A percentile compares a stretch with the other conserved stretches of the same genome.
These are phyloP conservation scores for Eidolon helvum DNA, from an alignment of 2,113 vertebrate species.

Conservation along the genomic window DNA sequence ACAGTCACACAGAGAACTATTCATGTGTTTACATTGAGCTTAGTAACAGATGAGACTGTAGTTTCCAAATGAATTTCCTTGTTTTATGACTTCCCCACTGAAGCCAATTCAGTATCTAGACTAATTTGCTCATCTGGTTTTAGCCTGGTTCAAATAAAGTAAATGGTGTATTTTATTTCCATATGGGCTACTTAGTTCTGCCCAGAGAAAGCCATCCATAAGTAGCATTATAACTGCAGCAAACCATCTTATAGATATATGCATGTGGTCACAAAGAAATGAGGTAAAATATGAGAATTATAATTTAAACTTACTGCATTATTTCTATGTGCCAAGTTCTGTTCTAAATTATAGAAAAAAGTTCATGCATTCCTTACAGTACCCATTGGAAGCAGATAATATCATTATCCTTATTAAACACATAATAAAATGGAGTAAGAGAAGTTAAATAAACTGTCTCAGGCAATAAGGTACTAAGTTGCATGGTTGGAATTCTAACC, in stretches of 20 bases:
- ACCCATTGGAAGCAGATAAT: neutral
- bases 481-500: neutral
- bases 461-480: neutral
- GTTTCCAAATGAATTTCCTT: conserved; percentile 45
- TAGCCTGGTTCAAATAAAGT: conserved; percentile 6
- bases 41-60: neutral
- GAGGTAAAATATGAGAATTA: neutral
- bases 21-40: neutral
- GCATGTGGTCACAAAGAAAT: neutral
- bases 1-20: neutral
- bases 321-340: neutral
- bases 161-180: neutral
- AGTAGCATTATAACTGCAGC: neutral
- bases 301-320: neutral
- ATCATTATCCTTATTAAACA: neutral
- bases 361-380: neutral
- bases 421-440: neutral
- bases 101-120: neutral
- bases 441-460: neutral
- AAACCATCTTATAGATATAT: neutral
- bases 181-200: neutral
- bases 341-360: neutral
- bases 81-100: conserved; percentile 28
- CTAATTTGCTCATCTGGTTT: conserved; percentile 29
- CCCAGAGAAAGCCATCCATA: neutral